phyloP scores from a whole-genome alignment of 1,140 invertebrate species.

The Protaetia brevitarsis region DNA sequence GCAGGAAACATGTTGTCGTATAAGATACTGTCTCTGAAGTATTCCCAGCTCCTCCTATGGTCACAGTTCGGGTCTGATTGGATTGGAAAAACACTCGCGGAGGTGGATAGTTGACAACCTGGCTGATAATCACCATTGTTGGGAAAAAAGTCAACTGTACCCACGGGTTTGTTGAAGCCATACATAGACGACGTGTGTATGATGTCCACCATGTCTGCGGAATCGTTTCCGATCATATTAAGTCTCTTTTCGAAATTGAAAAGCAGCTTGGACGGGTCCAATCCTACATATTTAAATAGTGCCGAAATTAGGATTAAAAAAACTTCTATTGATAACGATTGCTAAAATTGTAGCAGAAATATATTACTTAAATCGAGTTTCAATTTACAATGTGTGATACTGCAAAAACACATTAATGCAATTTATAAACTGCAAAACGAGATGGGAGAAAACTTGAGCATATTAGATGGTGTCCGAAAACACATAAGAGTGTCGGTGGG shows the following conservation, averaged over 20 bases:
- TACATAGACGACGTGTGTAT: conserved; percentile 67
- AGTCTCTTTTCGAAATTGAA: conserved; percentile 59
- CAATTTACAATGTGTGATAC: no score
- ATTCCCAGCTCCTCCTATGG: conserved; percentile 70
- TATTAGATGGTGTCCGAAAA: no score
- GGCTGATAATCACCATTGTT: conserved; percentile 74
- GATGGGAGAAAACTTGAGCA: no score
- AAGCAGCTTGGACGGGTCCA: conserved; percentile 74
- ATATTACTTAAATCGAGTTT: no score
- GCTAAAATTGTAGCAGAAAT: no score
- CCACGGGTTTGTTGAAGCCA: conserved; percentile 61
- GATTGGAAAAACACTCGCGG: conserved; percentile 44
- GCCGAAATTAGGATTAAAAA: no score
- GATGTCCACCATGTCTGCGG: conserved; percentile 74
- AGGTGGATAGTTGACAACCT: conserved; percentile 62
- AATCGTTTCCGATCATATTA: conserved; percentile 58
- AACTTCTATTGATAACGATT: no score
- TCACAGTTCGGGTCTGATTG: conserved; percentile 64
- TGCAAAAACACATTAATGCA: no score
- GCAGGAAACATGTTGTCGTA: conserved; percentile 62
- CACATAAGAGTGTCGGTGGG: no score
- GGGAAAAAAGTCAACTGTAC: conserved; percentile 79
- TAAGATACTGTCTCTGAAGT: conserved; percentile 66
- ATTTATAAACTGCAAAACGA: no score
- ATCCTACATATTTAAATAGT: conserved; percentile 46